Conservation (phyloP, 2,797 vertebrate species). For the Danio kyathit region DNA sequence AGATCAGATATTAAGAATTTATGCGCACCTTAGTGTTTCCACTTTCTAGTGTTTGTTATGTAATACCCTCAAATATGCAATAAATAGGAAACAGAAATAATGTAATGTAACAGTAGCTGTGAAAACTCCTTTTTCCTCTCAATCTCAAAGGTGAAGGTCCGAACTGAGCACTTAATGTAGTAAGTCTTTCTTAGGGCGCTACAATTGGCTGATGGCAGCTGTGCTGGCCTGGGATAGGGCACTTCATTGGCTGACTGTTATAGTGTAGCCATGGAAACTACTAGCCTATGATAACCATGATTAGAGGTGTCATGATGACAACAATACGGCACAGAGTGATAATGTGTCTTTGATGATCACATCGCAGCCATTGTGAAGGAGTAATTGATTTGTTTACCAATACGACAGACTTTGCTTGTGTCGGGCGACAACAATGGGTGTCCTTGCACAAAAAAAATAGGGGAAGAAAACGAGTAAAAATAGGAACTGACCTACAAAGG, state of each 20-base stretch:
- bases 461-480: slow-evolving; percentile 63
- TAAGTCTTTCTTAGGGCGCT: slow-evolving; percentile 57
- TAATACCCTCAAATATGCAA: too few species aligned
- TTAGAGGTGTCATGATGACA: slow-evolving; percentile 54
- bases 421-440: slow-evolving; percentile 28
- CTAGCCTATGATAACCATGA: slow-evolving; percentile 48
- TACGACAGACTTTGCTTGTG: slow-evolving; percentile 19
- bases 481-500: slow-evolving; percentile 74
- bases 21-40: too few species aligned
- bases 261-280: slow-evolving; percentile 76
- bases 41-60: too few species aligned
- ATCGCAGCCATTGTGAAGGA: slow-evolving; percentile 28
- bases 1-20: too few species aligned
- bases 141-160: slow-evolving; percentile 32
- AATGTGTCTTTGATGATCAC: slow-evolving; percentile 52
- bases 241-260: slow-evolving; percentile 68
- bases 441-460: slow-evolving; percentile 24
- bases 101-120: not conserved
- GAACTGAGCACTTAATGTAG: slow-evolving; percentile 30
- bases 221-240: slow-evolving; percentile 58
- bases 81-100: too few species aligned
- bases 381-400: slow-evolving; percentile 52
- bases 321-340: slow-evolving; percentile 34
- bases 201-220: slow-evolving; percentile 66
- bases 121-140: not conserved